A percentile compares a stretch with the other conserved stretches of the same genome.
phyloP scores from a whole-genome alignment of 2,797 vertebrate species.

The Pseudomugil gertrudae region DNA sequence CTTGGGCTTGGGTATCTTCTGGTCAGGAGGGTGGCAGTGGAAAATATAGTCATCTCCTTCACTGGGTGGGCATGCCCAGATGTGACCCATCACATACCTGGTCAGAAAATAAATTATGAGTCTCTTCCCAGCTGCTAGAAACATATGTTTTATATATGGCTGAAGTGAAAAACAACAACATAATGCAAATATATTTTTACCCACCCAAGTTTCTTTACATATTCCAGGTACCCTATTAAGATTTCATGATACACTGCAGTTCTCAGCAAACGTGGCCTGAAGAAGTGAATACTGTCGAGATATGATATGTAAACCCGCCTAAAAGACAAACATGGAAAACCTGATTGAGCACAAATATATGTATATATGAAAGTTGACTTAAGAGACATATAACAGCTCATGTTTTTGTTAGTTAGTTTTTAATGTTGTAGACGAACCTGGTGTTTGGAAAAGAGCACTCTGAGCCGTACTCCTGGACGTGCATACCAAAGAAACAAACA shows the following conservation, averaged over 20 bases:
- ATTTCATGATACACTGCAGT: slow-evolving; percentile 99
- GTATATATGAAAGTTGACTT: background rate
- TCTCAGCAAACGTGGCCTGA: slow-evolving; percentile 92
- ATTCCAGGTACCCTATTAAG: slow-evolving; percentile 97
- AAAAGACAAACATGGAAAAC: slow-evolving; percentile 22
- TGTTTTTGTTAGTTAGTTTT: background rate
- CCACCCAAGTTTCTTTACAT: slow-evolving; percentile 98
- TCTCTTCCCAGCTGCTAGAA: background rate
- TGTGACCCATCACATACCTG: slow-evolving; percentile 96
- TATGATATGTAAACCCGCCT: slow-evolving; percentile 99
- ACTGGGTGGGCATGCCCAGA: slow-evolving; percentile 99
- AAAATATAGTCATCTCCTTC: slow-evolving; percentile 99
- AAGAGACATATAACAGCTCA: background rate
- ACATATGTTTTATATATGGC: background rate
- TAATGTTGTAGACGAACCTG: slow-evolving; percentile 80
- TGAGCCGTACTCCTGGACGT: slow-evolving; percentile 97
- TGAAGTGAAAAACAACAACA: background rate
- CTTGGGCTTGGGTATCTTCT: slow-evolving; percentile 99
- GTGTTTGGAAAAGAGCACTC: slow-evolving; percentile 96
- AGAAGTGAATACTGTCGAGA: slow-evolving; percentile 99
- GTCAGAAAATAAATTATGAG: slow-evolving; percentile 3
- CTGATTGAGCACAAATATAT: background rate
- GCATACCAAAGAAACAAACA: slow-evolving; percentile 99
- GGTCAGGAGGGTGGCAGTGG: slow-evolving; percentile 96
- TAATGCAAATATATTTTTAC: slow-evolving; percentile 41